Evolutionary conservation across 2,888 invertebrate species (phyloP), one percentile per base, ranked within the genome.

Genomic region (Ryuthela nishihirai): DNA sequence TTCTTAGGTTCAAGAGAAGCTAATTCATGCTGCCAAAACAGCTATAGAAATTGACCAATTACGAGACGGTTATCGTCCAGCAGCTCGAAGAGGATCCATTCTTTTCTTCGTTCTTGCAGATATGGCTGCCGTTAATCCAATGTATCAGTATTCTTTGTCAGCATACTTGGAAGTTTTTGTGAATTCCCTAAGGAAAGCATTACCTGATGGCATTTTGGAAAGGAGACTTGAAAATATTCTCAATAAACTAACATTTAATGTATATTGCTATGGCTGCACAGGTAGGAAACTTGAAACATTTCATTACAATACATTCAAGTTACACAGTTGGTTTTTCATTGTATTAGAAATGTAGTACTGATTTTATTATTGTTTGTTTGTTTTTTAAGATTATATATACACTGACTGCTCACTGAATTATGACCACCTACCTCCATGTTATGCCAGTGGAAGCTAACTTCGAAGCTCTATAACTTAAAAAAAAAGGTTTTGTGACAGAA

Each of bases 101-200:
- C 77, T 94, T 44, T 94, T 92, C 76, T 94, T 93, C 72, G 89
- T 92, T 0, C 76, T 94, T 18, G 84, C 89, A 0, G 91, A 93
- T 71, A 88, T 94, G 89, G 85, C 91, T 0, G 81, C 81, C 0
- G 87, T 94, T 3, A 91, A 89, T 73, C 76, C 82, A 32, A 94
- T 94, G 93, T 94, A 94, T 72, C 93, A 94, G 70, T 93, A 92
- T 74, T 91, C 93, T 0, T 76, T 94, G 52, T 82, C 82, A 1
- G 84, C 90, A 0, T 94, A 92, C 70, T 77, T 93, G 24, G 87
- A 87, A 65, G 88, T 93, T 1, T 94, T 93, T 70, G 79, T 83
- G 1, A 85, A 81, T 71, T 87, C 93, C 0, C 75, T 94, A 46
- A 82, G 83, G 54, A 90, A 87, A 74, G 85, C 91, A 3, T 78